These are phyloP conservation scores for Pelosia muscerda DNA, from an alignment of 2,888 invertebrate species.

Conservation along the genomic window DNA sequence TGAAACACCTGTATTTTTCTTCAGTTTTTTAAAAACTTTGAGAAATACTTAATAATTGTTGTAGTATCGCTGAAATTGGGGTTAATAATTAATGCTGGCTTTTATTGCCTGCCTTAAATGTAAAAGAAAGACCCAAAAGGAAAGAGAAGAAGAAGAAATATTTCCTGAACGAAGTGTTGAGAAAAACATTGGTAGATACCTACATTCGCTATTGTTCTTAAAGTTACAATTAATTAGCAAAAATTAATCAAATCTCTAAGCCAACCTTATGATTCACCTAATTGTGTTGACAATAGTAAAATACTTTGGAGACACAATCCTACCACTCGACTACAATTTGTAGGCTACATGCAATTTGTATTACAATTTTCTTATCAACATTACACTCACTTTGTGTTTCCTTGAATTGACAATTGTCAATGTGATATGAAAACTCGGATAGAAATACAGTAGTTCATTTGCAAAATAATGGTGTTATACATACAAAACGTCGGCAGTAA, in stretches of 20 bases:
- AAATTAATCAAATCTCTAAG: background rate
- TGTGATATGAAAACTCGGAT: conserved; percentile 24
- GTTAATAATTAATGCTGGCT: background rate
- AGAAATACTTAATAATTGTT: no score
- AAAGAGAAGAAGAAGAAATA: background rate
- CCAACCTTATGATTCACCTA: background rate
- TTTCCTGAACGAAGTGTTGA: background rate
- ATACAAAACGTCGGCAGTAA: background rate
- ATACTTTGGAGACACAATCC: conserved; percentile 27
- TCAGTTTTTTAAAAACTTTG: no score
- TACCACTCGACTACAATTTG: conserved; percentile 19
- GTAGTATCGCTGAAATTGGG: background rate
- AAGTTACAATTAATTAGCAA: background rate
- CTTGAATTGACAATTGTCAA: conserved; percentile 34
- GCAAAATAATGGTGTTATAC: background rate
- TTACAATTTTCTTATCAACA: conserved; percentile 50
- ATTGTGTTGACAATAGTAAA: background rate
- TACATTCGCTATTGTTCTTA: background rate
- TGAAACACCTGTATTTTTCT: no score
- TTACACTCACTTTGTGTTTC: conserved; percentile 31
- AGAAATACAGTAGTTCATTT: conserved; percentile 16
- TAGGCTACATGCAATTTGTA: conserved; percentile 36
- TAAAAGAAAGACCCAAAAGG: background rate
- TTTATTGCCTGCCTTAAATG: background rate
- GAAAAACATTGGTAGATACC: background rate